Evolutionary conservation across 2,888 invertebrate species (phyloP), one percentile per base, ranked within the genome.

Genomic region (Rhaphigaster nebulosa): DNA sequence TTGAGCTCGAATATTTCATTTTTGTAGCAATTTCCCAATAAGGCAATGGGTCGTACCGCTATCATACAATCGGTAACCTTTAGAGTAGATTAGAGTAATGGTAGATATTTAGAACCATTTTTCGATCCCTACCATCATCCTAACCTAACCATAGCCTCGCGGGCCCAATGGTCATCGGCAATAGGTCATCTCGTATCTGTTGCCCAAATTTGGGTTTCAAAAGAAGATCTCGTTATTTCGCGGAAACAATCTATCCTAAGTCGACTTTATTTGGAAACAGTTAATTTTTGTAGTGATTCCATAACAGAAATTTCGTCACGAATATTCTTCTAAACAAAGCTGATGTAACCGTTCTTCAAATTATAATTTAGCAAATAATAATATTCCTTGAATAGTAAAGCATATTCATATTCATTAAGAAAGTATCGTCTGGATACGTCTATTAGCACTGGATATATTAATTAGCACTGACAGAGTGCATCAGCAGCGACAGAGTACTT

Each of bases 91-190:
- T 76, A 76, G 70, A 8, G 70, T 76, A 76, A 76, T 76, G 38
- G 34, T 76, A 76, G 70, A 76, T 76, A 76, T 76, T 76, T 76
- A 76, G 34, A 76, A 76, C 70, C 70, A 76, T 76, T 76, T 76
- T 38, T 38, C 70, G 38, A 76, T 38, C 70, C 70, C 70, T 38
- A 10, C 70, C 38, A 76, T 76, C 70, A 76, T 76, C 70, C 70
- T 76, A 76, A 76, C 70, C 70, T 76, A 76, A 76, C 70, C 70
- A 76, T 76, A 76, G 70, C 4, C 70, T 76, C 34, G 6, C 70
- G 6, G 10, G 38, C 70, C 70, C 70, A 38, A 38, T 38, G 34
- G 70, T 76, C 20, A 76, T 23, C 70, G 70, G 34, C 34, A 65
- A 65, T 65, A 65, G 65, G 65, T 65, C 65, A 65, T 65, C 65